A percentile compares a stretch with the other conserved stretches of the same genome.
phyloP scores from a whole-genome alignment of 2,888 invertebrate genomes.

The Clitarchus hookeri region DNA sequence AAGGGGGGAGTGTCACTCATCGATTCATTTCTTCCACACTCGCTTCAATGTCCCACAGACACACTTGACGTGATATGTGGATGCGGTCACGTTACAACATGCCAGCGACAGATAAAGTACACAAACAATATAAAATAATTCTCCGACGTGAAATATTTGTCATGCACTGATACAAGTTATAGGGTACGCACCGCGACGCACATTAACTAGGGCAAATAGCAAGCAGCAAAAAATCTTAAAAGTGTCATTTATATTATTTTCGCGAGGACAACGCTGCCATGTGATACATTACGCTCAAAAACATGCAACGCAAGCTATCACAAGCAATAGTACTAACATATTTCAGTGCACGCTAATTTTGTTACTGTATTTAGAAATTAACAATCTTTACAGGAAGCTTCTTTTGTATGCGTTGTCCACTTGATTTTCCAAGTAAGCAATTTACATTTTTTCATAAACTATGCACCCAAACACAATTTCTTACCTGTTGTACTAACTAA shows the following conservation, averaged over 20 bases:
- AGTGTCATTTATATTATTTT: neutral
- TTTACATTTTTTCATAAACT: neutral
- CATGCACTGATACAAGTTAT: neutral
- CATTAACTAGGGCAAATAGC: neutral
- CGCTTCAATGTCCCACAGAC: conserved; percentile 19
- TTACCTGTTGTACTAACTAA: conserved; percentile 34
- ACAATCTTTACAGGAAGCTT: neutral
- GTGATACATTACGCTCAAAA: neutral
- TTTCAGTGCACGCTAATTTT: neutral
- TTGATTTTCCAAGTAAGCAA: neutral
- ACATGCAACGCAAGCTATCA: neutral
- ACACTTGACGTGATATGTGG: neutral
- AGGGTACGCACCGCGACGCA: neutral
- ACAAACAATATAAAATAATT: neutral
- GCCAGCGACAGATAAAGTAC: neutral
- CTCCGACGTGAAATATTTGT: neutral
- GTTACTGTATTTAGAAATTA: neutral
- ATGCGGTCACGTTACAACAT: neutral
- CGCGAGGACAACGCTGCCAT: neutral
- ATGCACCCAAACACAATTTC: conserved; percentile 25
- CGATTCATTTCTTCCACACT: conserved; percentile 29
- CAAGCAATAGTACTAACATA: neutral
- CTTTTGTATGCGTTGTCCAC: neutral
- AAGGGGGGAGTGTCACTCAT: conserved; percentile 33
- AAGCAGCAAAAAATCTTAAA: neutral